These are phyloP conservation scores for Rhabditoides inermis DNA, from an alignment of 2,888 invertebrate genomes.

Conservation along the genomic window DNA sequence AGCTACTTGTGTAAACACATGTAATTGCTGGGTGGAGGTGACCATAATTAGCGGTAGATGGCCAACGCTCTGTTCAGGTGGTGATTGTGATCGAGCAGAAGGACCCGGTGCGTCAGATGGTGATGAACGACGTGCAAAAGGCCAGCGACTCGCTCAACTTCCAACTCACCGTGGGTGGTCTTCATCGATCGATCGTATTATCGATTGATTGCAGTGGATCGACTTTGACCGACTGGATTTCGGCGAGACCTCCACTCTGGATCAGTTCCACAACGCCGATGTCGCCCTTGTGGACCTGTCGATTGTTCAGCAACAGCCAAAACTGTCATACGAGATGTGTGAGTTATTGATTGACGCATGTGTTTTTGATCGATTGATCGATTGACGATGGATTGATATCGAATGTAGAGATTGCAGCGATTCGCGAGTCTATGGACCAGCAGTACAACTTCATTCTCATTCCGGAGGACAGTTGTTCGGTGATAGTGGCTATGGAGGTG, in stretches of 20 bases:
- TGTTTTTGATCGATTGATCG: too few species aligned
- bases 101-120: conserved; percentile 42
- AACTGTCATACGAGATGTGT: conserved; percentile 88
- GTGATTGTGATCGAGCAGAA: conserved; percentile 49
- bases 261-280: conserved; percentile 95
- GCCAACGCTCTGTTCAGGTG: conserved; percentile 43
- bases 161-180: conserved; percentile 32
- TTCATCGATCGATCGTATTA: not conserved
- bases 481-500: too few species aligned
- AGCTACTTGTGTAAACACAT: not conserved
- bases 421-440: conserved; percentile 72
- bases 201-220: conserved; percentile 34
- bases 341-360: too few species aligned
- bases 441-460: conserved; percentile 46
- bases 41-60: too few species aligned
- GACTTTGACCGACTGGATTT: conserved; percentile 91
- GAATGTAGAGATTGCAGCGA: conserved; percentile 65
- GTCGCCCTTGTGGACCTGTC: conserved; percentile 90
- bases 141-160: conserved; percentile 46
- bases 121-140: conserved; percentile 45
- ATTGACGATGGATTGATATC: too few species aligned
- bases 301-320: conserved; percentile 77
- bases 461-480: too few species aligned
- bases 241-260: conserved; percentile 86
- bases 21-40: not conserved